These are phyloP conservation scores for Drosophila nigrodunni DNA, from an alignment of 1,140 invertebrate species.

Conservation along the genomic window DNA sequence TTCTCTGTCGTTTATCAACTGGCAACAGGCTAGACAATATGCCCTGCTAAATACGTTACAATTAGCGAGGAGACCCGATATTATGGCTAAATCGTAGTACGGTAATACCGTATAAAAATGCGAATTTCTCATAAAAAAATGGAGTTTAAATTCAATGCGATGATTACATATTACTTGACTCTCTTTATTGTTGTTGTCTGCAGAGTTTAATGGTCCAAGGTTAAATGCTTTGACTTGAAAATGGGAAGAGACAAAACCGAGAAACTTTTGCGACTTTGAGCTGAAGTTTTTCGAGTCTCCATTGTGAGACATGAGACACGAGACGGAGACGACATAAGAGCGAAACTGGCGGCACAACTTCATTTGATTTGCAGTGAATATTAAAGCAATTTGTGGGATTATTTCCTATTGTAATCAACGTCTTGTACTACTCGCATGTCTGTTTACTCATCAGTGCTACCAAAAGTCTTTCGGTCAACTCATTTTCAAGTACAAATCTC, in stretches of 20 bases:
- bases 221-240: slow-evolving; percentile 78
- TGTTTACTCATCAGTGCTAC: slow-evolving; percentile 37
- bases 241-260: slow-evolving; percentile 47
- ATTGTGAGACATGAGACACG: slow-evolving; percentile 27
- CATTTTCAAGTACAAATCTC: slow-evolving; percentile 69
- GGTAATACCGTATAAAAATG: slow-evolving; percentile 37
- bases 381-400: slow-evolving; percentile 84
- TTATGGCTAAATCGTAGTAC: slow-evolving; percentile 18
- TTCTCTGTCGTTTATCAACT: slow-evolving; percentile 60
- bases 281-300: slow-evolving; percentile 38
- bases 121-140: slow-evolving; percentile 68
- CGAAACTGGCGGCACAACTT: slow-evolving; percentile 55
- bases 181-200: slow-evolving; percentile 59
- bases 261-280: slow-evolving; percentile 70
- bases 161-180: slow-evolving; percentile 75
- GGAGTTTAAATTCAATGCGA: slow-evolving; percentile 77
- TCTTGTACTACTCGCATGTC: slow-evolving; percentile 17
- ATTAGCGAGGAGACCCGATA: slow-evolving; percentile 67
- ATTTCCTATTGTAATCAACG: slow-evolving; percentile 84
- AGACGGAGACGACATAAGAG: too few species aligned
- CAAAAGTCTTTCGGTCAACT: slow-evolving; percentile 56
- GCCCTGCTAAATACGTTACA: slow-evolving; percentile 78
- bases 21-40: slow-evolving; percentile 75
- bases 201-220: slow-evolving; percentile 84
- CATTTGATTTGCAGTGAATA: slow-evolving; percentile 84